These are phyloP conservation scores for Hirtodrosophila cameraria DNA, from an alignment of 2,888 invertebrate genomes.

Conservation along the genomic window DNA sequence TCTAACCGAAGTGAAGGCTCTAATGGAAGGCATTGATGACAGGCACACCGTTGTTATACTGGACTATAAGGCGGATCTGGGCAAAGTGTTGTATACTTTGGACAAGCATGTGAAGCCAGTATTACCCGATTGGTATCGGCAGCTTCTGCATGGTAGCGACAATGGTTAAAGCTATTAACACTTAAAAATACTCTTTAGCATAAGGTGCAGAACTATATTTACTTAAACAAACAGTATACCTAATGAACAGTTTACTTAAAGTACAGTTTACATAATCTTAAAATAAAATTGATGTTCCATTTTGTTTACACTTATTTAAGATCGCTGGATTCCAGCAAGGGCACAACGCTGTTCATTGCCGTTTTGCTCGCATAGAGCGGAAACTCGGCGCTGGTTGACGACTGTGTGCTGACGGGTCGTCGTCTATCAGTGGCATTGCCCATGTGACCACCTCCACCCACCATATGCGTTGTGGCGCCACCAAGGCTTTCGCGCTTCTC, in stretches of 20 bases:
- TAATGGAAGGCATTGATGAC: conserved; percentile 49
- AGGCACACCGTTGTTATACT: conserved; percentile 38
- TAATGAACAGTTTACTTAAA: no score
- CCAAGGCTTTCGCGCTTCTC: conserved; percentile 78
- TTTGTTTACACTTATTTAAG: conserved; percentile 57
- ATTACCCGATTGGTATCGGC: conserved; percentile 55
- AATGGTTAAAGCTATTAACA: not conserved
- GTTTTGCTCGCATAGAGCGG: conserved; percentile 18
- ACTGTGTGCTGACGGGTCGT: conserved; percentile 27
- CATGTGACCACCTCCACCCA: no score
- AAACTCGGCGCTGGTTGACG: conserved; percentile 35
- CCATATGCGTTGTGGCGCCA: conserved; percentile 6
- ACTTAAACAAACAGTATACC: not conserved
- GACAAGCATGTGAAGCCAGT: conserved; percentile 11
- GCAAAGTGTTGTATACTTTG: conserved; percentile 21
- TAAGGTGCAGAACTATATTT: conserved; percentile 1
- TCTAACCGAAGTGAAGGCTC: conserved; percentile 28
- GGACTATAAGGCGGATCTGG: conserved; percentile 10
- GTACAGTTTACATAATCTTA: no score
- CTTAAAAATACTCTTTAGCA: not conserved
- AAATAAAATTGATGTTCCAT: no score
- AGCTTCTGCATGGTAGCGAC: conserved; percentile 14
- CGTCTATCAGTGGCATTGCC: conserved; percentile 49
- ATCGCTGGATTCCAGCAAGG: conserved; percentile 58
- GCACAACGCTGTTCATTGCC: conserved; percentile 28